phyloP scores from a whole-genome alignment of 2,113 vertebrate genomes.

The Smithornis capensis region DNA sequence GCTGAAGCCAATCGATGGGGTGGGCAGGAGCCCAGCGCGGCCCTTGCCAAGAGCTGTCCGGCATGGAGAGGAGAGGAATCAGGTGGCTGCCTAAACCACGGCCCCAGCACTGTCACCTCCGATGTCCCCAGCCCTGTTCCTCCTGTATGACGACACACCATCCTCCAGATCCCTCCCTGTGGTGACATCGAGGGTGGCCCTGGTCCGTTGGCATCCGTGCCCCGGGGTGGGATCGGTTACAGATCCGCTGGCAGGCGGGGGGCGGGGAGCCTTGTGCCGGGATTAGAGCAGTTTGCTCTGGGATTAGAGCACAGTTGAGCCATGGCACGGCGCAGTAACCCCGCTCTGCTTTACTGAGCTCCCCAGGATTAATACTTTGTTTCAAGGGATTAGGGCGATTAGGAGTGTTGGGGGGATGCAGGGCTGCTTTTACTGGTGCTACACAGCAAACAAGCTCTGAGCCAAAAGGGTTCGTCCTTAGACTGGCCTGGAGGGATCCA shows the following conservation, averaged over 20 bases:
- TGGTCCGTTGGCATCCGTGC: accelerated
- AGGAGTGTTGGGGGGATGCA: not conserved
- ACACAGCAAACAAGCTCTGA: not conserved
- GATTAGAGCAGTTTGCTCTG: constrained; percentile 63
- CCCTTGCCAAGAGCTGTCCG: not conserved
- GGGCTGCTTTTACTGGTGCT: not conserved
- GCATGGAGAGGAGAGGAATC: not conserved
- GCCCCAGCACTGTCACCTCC: not conserved
- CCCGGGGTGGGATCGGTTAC: not conserved
- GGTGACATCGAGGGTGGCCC: not conserved
- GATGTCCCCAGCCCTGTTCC: not conserved
- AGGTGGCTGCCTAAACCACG: not conserved
- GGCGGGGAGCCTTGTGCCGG: not conserved
- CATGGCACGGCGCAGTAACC: not conserved
- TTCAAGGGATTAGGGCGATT: constrained; percentile 66
- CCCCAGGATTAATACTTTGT: constrained; percentile 53
- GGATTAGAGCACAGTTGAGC: constrained; percentile 65
- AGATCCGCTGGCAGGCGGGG: not conserved
- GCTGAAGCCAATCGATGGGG: not conserved
- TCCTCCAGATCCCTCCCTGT: not conserved
- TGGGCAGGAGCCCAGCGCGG: not conserved
- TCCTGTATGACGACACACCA: too few relatives aligned
- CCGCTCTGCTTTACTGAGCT: constrained; percentile 46
- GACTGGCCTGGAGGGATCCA: not conserved
- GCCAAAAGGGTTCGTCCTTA: not conserved